These are phyloP conservation scores for Oscheius sp. DNA, from an alignment of 2,888 invertebrate species.

Conservation along the genomic window DNA sequence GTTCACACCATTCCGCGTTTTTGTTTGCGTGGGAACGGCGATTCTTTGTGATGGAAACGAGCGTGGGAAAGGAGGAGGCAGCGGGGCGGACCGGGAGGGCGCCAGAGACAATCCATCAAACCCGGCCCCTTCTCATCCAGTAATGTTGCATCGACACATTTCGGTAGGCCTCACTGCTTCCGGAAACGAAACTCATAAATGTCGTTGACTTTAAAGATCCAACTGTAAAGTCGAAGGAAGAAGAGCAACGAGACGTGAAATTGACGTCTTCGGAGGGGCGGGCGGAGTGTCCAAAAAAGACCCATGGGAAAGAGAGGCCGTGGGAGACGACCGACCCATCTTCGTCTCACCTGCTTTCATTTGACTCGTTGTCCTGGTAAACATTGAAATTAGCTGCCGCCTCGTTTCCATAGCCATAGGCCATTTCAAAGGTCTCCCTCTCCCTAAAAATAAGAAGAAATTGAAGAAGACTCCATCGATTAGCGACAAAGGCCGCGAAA, in stretches of 20 bases:
- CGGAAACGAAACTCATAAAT: background rate
- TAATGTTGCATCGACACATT: conserved; percentile 1
- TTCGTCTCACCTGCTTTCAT: background rate
- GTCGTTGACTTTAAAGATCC: background rate
- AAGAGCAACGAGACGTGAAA: conserved; percentile 10
- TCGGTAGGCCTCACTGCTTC: too few relatives aligned
- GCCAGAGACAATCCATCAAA: conserved; percentile 38
- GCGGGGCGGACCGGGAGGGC: background rate
- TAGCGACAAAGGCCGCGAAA: too few relatives aligned
- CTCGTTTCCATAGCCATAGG: too few relatives aligned
- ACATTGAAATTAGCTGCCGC: too few relatives aligned
- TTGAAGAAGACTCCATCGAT: too few relatives aligned
- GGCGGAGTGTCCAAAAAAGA: conserved; percentile 27
- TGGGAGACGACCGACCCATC: conserved; percentile 22
- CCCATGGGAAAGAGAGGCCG: conserved; percentile 10
- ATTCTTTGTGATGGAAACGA: conserved; percentile 36
- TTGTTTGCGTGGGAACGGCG: conserved; percentile 37
- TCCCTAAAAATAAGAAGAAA: too few relatives aligned
- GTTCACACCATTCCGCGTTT: conserved; percentile 35
- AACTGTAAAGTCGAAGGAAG: background rate
- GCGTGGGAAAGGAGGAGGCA: conserved; percentile 22
- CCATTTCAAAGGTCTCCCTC: too few relatives aligned
- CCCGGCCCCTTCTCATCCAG: conserved; percentile 6
- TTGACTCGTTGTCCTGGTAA: background rate
- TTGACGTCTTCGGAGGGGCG: conserved; percentile 1